These are phyloP conservation scores for Cyclophora albipunctata DNA, from an alignment of 2,888 invertebrate genomes.

Conservation along the genomic window DNA sequence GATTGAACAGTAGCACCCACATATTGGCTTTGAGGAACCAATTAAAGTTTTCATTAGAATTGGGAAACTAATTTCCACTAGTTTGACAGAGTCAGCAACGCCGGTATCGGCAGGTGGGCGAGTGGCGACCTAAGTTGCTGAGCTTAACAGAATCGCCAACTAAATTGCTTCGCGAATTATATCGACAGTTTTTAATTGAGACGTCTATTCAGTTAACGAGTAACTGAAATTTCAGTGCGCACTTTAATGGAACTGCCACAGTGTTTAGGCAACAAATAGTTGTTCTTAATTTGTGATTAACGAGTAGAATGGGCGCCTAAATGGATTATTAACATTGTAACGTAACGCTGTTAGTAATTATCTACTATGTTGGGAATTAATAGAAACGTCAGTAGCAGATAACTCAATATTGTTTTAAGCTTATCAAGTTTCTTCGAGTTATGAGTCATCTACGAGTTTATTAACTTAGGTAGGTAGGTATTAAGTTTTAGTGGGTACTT, in stretches of 20 bases:
- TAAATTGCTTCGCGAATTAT: constrained; percentile 39
- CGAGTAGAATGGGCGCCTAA: neutral
- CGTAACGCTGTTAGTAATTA: neutral
- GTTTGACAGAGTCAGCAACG: constrained; percentile 66
- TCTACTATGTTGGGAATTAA: too few relatives aligned
- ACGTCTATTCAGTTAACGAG: constrained; percentile 7
- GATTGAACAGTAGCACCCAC: constrained; percentile 48
- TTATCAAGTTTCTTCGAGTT: too few relatives aligned
- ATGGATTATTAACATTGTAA: neutral
- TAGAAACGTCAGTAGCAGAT: too few relatives aligned
- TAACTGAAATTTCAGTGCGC: constrained; percentile 9
- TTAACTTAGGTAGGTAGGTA: neutral
- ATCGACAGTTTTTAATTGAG: constrained; percentile 51
- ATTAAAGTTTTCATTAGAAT: constrained; percentile 72
- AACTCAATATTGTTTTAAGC: too few relatives aligned
- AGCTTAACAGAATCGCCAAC: constrained; percentile 23
- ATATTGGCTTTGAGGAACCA: constrained; percentile 65
- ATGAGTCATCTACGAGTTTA: neutral
- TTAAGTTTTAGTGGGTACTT: too few relatives aligned
- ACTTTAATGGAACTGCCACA: constrained; percentile 12
- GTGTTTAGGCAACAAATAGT: constrained; percentile 1
- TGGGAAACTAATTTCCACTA: constrained; percentile 67
- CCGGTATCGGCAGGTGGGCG: constrained; percentile 39
- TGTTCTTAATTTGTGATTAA: neutral
- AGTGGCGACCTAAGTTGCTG: constrained; percentile 25